A percentile compares a stretch with the other conserved stretches of the same genome.
Evolutionary conservation across 92 coral and sea anemone species (phyloP).

Genomic region (Metridium senile): DNA sequence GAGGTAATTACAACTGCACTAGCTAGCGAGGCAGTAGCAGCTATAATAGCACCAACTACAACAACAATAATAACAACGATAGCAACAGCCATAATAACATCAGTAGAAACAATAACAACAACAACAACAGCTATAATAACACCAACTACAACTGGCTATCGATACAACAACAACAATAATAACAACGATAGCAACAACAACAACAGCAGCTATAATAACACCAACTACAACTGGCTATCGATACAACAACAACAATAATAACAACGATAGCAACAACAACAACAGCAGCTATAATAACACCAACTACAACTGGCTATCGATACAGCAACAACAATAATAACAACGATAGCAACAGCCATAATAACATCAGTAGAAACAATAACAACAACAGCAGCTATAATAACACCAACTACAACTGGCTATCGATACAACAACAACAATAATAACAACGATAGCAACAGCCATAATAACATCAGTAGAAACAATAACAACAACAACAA

Average conservation of each 20-base stretch:
- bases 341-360: neutral
- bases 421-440: conserved; percentile 10
- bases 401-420: too few species aligned
- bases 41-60: conserved; percentile 12
- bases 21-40: neutral
- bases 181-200: conserved; percentile 14
- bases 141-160: neutral
- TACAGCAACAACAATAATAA: neutral
- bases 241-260: conserved; percentile 25
- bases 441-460: conserved; percentile 9
- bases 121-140: neutral
- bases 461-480: neutral
- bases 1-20: conserved; percentile 77
- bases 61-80: neutral
- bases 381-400: neutral
- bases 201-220: neutral
- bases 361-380: neutral
- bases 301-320: too few species aligned
- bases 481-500: neutral
- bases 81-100: neutral
- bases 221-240: conserved; percentile 5
- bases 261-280: conserved; percentile 21
- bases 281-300: neutral
- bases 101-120: neutral
- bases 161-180: conserved; percentile 20